phyloP scores from a whole-genome alignment of 2,113 vertebrate genomes.

The Ovibos moschatus region DNA sequence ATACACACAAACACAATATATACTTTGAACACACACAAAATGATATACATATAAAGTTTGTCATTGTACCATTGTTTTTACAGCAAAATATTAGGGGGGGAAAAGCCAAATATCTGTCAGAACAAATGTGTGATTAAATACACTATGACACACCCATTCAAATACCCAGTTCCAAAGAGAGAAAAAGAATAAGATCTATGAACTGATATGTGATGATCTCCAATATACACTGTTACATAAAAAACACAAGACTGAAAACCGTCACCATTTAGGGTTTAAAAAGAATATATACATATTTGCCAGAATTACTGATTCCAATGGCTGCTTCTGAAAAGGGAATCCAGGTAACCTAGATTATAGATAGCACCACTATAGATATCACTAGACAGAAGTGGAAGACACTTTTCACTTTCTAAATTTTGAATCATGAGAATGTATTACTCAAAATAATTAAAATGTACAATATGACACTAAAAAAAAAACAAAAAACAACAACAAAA shows the following conservation, averaged over 20 bases:
- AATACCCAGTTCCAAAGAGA: slow-evolving; percentile 10
- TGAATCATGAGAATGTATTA: not conserved
- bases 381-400: not conserved
- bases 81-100: not conserved
- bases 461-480: not conserved
- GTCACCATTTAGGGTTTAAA: not conserved
- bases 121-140: not conserved
- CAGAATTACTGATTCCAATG: not conserved
- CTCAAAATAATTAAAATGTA: not conserved
- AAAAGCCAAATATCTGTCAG: not conserved
- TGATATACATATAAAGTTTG: not conserved
- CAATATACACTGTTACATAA: not conserved
- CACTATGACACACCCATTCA: not conserved
- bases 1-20: not conserved
- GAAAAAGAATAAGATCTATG: not conserved
- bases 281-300: not conserved
- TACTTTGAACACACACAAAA: not conserved
- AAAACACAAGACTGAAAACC: not conserved
- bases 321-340: not conserved
- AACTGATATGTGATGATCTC: not conserved
- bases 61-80: not conserved
- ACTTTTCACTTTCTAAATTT: not conserved
- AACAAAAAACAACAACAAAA: not conserved
- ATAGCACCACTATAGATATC: not conserved
- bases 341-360: not conserved